Evolutionary conservation across 2,888 invertebrate species (phyloP), one percentile per base, ranked within the genome.

Genomic region (Megalurothrips usitatus): DNA sequence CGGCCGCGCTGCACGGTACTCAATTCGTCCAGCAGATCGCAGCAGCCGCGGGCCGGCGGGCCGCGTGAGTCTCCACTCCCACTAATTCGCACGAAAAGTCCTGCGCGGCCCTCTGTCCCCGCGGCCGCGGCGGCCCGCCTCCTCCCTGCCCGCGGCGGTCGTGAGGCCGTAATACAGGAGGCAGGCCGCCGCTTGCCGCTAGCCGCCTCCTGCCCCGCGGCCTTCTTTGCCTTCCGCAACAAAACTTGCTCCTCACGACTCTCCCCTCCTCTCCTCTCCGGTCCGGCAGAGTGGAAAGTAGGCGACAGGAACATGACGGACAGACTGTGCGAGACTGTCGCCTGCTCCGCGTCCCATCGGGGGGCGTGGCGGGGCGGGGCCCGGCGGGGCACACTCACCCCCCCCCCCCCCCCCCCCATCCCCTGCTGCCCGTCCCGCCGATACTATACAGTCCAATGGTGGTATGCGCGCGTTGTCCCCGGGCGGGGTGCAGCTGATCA

Each of bases 201-300:
- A n/a, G 68, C 26, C 34, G 34, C 34, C 34, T 4, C 34, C 34
- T 43, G 34, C 34, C 34, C n/a, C n/a, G n/a, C n/a, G 34, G 2
- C 34, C 34, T 43, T 43, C 34, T 43, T 43, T 26, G 68, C 68
- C 68, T 75, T 10, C 68, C 68, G 68, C 26, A 75, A 75, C 26
- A 75, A 75, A 43, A 75, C 68, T 75, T 26, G 68, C 26, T 9
- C 26, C 68, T 75, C 68, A 75, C 68, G 68, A 75, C 68, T 75
- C 68, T n/a, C n/a, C n/a, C n/a, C n/a, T n/a, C n/a, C n/a, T n/a
- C n/a, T n/a, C n/a, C 52, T 17, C 14, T 11, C 68, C 58, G 10
- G 58, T 17, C 58, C 58, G 58, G 17, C 58, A 12, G 58, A 17
- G 58, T 75, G 68, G 68, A 75, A 75, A 75, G 68, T 75, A 75